Base-by-base conservation (phyloP, 2,113 vertebrate genomes). In the Rhinichthys klamathensis region DNA sequence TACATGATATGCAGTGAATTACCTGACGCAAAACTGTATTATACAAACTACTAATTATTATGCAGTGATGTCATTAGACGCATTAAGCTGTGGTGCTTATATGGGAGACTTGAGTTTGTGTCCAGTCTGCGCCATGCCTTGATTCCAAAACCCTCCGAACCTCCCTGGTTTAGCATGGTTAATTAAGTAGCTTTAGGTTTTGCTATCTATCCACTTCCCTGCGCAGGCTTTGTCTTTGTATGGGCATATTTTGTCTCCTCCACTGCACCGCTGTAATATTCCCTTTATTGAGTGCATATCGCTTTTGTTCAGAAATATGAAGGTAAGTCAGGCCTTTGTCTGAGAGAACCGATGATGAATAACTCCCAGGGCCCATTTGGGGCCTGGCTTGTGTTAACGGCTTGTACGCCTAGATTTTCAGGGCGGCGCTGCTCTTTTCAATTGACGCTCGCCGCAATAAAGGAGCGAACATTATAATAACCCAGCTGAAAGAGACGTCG, bases 401-500 rank as follows among this genome's bases (percentile, higher is more conserved):
- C 88, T 73, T 82, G 88, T 87, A 84, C 79, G 80, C 30, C n/a
- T 51, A 51, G 85, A 85, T 67, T 84, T 82, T 73, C 70, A 86
- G 85, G 89, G 87, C 86, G 73, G 74, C 76, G 86, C 82, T 80
- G 86, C 82, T 70, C 84, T 92, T 91, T 89, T 86, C 75, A 84
- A 74, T 86, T 61, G 84, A 90, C 91, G 88, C 90, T 78, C 78
- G 58, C 86, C 70, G 81, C 85, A 89, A 89, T 89, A 90, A 93
- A 90, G 63, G 86, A 63, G 73, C 82, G 87, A 89, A 87, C 83
- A 38, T 84, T 89, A 89, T 88, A 88, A 89, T 90, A 92, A 93
- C 92, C 88, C 88, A 87, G 88, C 87, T 84, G 89, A 91, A 91
- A 90, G 91, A 92, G 91, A 92, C 86, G 87, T 79, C 75, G 91